Percentiles rank a stretch among this genome's conserved stretches.
phyloP scores from a whole-genome alignment of 2,888 invertebrate genomes.

The Ectobius pallidus region DNA sequence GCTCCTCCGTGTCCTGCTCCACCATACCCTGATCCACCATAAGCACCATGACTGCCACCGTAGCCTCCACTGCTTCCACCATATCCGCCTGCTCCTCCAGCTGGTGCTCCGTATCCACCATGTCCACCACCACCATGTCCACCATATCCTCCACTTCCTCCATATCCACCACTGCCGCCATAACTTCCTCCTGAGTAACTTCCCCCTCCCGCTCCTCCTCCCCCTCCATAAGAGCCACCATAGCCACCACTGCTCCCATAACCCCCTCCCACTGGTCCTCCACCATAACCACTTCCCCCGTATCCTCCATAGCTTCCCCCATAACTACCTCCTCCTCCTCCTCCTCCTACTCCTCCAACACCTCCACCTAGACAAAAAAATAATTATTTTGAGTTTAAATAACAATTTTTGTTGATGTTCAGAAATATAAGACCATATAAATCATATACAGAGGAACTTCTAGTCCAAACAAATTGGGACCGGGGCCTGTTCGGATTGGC shows the following conservation, averaged over 20 bases:
- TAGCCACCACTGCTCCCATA: slow-evolving; percentile 49
- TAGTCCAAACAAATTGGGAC: too few species aligned
- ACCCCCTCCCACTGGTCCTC: slow-evolving; percentile 34
- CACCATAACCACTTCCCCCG: slow-evolving; percentile 49
- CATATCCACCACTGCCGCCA: slow-evolving; percentile 53
- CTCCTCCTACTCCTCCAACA: slow-evolving; percentile 48
- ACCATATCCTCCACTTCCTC: slow-evolving; percentile 55
- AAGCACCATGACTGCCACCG: slow-evolving; percentile 31
- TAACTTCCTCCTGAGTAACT: slow-evolving; percentile 50
- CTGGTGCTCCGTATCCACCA: slow-evolving; percentile 56
- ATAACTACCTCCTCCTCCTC: slow-evolving; percentile 54
- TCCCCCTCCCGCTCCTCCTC: slow-evolving; percentile 48
- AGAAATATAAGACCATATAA: too few species aligned
- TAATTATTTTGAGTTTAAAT: too few species aligned
- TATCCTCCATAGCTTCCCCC: slow-evolving; percentile 49
- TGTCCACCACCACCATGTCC: slow-evolving; percentile 53
- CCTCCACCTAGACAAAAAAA: slow-evolving; percentile 12
- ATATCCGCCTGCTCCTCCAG: slow-evolving; percentile 45
- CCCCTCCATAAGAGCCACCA: slow-evolving; percentile 23
- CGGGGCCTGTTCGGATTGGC: too few species aligned
- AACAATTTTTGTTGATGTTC: too few species aligned
- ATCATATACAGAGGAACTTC: too few species aligned
- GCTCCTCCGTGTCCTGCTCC: slow-evolving; percentile 52
- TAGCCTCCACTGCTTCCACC: slow-evolving; percentile 32
- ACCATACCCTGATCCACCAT: slow-evolving; percentile 38